A percentile compares a stretch with the other conserved stretches of the same genome.
These are phyloP conservation scores for Digitonthophagus gazella DNA, from an alignment of 2,888 invertebrate species.

Conservation along the genomic window DNA sequence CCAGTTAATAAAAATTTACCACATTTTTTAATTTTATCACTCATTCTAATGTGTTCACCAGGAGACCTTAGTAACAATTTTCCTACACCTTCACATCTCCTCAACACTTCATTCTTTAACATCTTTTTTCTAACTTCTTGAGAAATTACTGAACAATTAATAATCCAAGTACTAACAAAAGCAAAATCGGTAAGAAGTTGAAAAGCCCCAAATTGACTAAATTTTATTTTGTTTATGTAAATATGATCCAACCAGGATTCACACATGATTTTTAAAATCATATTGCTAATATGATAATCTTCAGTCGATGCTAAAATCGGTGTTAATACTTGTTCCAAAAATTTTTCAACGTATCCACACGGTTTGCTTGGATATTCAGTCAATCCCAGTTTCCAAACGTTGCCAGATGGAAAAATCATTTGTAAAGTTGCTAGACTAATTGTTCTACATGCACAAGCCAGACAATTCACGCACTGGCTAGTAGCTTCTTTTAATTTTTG, in stretches of 20 bases:
- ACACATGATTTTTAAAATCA: slow-evolving; percentile 78
- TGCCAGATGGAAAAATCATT: slow-evolving; percentile 73
- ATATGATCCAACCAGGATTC: slow-evolving; percentile 88
- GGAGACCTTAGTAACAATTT: slow-evolving; percentile 75
- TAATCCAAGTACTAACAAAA: slow-evolving; percentile 74
- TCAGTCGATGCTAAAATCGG: slow-evolving; percentile 77
- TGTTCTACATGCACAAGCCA: slow-evolving; percentile 74
- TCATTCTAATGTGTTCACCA: slow-evolving; percentile 80
- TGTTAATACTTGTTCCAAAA: slow-evolving; percentile 71
- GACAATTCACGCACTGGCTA: slow-evolving; percentile 67
- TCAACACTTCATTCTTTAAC: slow-evolving; percentile 63
- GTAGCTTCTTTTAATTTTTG: slow-evolving; percentile 71
- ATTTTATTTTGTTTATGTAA: slow-evolving; percentile 76
- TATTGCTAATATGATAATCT: slow-evolving; percentile 70
- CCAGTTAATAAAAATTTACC: too few species aligned
- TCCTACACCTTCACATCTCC: slow-evolving; percentile 84
- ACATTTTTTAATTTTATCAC: slow-evolving; percentile 42
- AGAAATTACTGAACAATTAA: slow-evolving; percentile 58
- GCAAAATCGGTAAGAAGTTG: slow-evolving; percentile 81
- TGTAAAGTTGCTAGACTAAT: slow-evolving; percentile 77
- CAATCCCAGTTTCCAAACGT: slow-evolving; percentile 61
- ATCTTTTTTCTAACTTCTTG: slow-evolving; percentile 57
- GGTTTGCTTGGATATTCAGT: slow-evolving; percentile 51
- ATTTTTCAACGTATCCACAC: slow-evolving; percentile 69
- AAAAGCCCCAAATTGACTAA: slow-evolving; percentile 75